phyloP scores from a whole-genome alignment of 1,140 invertebrate genomes.

The Nasonia vitripennis region DNA sequence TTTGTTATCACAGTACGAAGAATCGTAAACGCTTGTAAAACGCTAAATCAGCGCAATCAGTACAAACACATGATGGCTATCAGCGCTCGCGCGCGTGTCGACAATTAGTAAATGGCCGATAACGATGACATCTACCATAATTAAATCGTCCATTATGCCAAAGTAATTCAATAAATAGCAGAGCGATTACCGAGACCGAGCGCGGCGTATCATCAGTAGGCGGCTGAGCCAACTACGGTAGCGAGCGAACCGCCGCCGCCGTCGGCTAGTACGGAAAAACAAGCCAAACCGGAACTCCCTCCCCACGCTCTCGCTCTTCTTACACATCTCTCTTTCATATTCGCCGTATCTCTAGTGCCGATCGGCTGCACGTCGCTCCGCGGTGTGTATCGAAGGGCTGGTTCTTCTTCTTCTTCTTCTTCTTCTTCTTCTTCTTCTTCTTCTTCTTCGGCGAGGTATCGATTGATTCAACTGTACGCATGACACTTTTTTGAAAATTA shows the following conservation, averaged over 20 bases:
- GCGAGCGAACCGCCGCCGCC: conserved; percentile 25
- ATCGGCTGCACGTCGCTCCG: conserved; percentile 22
- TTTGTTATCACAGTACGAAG: no score
- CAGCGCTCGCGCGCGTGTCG: no score
- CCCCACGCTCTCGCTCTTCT: neutral
- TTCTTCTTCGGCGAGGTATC: conserved; percentile 10
- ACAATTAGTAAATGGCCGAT: conserved; percentile 16
- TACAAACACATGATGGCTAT: no score
- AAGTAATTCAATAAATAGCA: conserved; percentile 54
- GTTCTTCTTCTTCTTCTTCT: conserved; percentile 4
- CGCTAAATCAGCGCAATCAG: no score
- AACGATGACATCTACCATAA: conserved; percentile 48
- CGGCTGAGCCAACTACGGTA: conserved; percentile 32
- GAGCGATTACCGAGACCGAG: conserved; percentile 28
- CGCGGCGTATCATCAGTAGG: conserved; percentile 27
- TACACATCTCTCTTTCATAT: conserved; percentile 35
- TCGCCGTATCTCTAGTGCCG: conserved; percentile 42
- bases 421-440: conserved; percentile 2
- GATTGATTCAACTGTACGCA: neutral
- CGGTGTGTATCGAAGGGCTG: neutral
- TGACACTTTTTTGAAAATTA: no score
- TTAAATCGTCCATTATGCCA: conserved; percentile 52
- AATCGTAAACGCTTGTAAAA: no score
- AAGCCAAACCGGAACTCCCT: conserved; percentile 51
- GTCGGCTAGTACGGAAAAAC: conserved; percentile 40